These are phyloP conservation scores for Bos taurus DNA, from an alignment of 2,113 vertebrate species.

Conservation along the genomic window DNA sequence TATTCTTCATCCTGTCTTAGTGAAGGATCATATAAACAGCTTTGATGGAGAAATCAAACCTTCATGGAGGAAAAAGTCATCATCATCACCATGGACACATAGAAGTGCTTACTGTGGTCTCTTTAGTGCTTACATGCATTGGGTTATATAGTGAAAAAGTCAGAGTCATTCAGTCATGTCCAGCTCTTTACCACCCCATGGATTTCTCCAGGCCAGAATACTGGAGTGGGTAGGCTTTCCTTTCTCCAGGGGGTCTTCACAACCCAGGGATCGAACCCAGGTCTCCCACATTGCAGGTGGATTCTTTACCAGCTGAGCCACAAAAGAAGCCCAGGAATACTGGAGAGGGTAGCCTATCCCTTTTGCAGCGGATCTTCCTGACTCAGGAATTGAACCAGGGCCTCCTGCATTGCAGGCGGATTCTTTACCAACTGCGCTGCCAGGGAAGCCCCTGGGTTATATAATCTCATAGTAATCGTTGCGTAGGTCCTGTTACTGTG, in stretches of 20 bases:
- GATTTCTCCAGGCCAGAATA: background rate
- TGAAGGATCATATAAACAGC: background rate
- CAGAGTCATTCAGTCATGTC: background rate
- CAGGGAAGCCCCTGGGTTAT: background rate
- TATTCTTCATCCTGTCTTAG: background rate
- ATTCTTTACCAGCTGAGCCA: background rate
- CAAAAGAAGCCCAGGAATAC: too few relatives aligned
- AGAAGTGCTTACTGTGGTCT: accelerated
- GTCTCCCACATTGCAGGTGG: background rate
- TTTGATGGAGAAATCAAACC: background rate
- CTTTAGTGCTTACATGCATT: background rate
- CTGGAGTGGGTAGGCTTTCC: background rate
- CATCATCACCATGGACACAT: accelerated
- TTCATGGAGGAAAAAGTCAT: background rate
- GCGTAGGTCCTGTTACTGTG: background rate
- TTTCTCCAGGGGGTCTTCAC: background rate
- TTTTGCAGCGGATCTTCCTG: too few relatives aligned
- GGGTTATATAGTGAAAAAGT: background rate
- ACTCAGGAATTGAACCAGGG: too few relatives aligned
- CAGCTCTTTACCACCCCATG: background rate
- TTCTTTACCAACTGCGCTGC: background rate
- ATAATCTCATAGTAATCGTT: background rate
- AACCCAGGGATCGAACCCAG: background rate
- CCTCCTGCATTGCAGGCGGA: background rate
- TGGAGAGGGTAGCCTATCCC: too few relatives aligned